A percentile compares a stretch with the other conserved stretches of the same genome.
These are phyloP conservation scores for Samia ricini DNA, from an alignment of 1,140 invertebrate genomes.

Conservation along the genomic window DNA sequence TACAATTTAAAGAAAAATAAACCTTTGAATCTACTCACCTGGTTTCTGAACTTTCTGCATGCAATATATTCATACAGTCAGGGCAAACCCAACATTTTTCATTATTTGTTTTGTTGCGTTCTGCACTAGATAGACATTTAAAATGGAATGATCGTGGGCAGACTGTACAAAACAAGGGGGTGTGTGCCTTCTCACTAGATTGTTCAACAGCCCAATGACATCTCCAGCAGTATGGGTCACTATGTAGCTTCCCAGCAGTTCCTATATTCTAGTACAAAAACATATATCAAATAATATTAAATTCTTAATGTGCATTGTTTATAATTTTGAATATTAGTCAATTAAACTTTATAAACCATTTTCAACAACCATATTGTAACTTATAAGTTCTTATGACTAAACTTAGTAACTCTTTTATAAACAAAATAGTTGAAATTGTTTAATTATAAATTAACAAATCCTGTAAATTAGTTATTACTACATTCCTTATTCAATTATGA, in stretches of 20 bases:
- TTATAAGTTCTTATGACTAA: not conserved
- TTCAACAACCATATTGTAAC: not conserved
- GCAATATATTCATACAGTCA: constrained; percentile 89
- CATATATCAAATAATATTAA: not conserved
- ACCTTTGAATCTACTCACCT: constrained; percentile 38
- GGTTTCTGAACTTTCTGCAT: constrained; percentile 87
- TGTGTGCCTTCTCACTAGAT: constrained; percentile 60
- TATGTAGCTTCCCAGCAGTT: constrained; percentile 45
- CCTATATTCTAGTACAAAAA: constrained; percentile 11
- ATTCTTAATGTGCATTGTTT: not conserved
- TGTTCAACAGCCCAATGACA: constrained; percentile 85
- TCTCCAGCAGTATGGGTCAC: constrained; percentile 93
- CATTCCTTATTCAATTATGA: too few relatives aligned
- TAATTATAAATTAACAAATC: not conserved
- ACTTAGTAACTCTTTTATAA: not conserved
- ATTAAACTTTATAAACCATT: not conserved
- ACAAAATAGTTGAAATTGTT: not conserved
- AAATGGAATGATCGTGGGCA: constrained; percentile 93
- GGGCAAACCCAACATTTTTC: constrained; percentile 88
- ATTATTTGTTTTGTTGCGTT: constrained; percentile 72
- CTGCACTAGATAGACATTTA: constrained; percentile 81
- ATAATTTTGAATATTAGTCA: too few relatives aligned
- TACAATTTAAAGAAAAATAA: too few relatives aligned
- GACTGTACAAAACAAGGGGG: constrained; percentile 83
- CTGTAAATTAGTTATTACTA: too few relatives aligned